Evolutionary conservation across 1,140 invertebrate species (phyloP), one percentile per base, ranked within the genome.

Genomic region (Dryas iulia): DNA sequence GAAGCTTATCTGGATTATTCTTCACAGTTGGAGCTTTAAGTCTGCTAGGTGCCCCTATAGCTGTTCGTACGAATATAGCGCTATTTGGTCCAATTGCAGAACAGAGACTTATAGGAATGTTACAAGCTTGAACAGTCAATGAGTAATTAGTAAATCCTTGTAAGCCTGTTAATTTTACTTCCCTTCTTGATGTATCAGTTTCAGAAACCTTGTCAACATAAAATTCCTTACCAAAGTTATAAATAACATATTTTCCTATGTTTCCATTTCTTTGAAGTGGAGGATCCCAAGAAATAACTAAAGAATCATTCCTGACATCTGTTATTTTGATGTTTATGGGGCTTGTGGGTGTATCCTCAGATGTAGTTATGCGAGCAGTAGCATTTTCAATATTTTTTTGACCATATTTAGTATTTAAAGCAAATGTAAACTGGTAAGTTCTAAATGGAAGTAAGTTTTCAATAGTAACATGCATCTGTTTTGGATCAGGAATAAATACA

Each of bases 261-360:
- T 94, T 92, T 0, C 97, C 97, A 92, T 98, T 98, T 70, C 94
- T 93, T 18, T 93, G 89, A 3, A 76, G 11, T 0, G 97, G 97
- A 8, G 93, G 91, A 65, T 93, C 84, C 96, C 97, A 98, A 6
- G 91, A 90, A 1, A 97, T 89, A 25, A 93, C 89, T 31, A 96
- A 87, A 1, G 95, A 94, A 18, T 94, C 92, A 82, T 96, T 94
- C 0, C 94, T 94, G 3, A 97, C 89, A 73, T 96, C 93, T 3
- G 77, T 82, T 52, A 97, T 92, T 14, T 63, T 74, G 5, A 95
- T 78, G 78, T 94, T 91, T 35, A 76, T 76, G 1, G 94, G 94
- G 11, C 92, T 92, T 58, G 93, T 91, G 11, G 94, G 94, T 12
- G 94, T 94, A 72, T 95, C 96, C 93, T 98, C 96, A 14, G 94